phyloP scores from a whole-genome alignment of 2,888 invertebrate species.

The Sesamia inferens region DNA sequence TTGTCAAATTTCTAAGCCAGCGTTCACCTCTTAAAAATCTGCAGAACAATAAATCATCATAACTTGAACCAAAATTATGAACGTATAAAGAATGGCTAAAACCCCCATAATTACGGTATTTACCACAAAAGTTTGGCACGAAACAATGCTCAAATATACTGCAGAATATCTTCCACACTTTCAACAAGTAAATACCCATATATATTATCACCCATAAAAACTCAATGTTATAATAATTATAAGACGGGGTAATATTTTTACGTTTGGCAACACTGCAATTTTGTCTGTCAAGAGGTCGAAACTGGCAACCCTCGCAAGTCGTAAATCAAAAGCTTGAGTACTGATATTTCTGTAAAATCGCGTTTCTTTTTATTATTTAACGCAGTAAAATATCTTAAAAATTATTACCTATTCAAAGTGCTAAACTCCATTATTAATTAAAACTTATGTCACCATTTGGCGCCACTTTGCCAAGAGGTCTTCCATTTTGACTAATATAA shows the following conservation, averaged over 20 bases:
- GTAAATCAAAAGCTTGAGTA: background rate
- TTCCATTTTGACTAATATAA: background rate
- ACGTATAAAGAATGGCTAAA: conserved; percentile 32
- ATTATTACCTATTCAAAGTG: background rate
- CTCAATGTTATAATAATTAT: conserved; percentile 32
- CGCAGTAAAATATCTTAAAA: background rate
- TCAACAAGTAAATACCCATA: conserved; percentile 23
- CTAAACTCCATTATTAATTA: background rate
- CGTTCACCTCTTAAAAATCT: conserved; percentile 2
- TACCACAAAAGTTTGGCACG: conserved; percentile 43
- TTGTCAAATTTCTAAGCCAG: background rate
- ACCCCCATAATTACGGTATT: conserved; percentile 34
- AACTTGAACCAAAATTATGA: conserved; percentile 14
- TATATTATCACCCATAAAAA: conserved; percentile 26
- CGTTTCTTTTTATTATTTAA: background rate
- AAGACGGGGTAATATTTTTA: conserved; percentile 32
- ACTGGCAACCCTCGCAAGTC: conserved; percentile 50
- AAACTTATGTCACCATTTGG: background rate
- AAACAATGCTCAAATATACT: conserved; percentile 39
- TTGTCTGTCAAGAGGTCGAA: conserved; percentile 32
- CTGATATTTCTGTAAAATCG: conserved; percentile 32
- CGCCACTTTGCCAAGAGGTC: background rate
- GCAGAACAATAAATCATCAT: conserved; percentile 1
- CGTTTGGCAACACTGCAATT: conserved; percentile 35
- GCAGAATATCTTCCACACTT: conserved; percentile 32